These are phyloP conservation scores for Penaeus indicus DNA, from an alignment of 1,140 invertebrate genomes.

Conservation along the genomic window DNA sequence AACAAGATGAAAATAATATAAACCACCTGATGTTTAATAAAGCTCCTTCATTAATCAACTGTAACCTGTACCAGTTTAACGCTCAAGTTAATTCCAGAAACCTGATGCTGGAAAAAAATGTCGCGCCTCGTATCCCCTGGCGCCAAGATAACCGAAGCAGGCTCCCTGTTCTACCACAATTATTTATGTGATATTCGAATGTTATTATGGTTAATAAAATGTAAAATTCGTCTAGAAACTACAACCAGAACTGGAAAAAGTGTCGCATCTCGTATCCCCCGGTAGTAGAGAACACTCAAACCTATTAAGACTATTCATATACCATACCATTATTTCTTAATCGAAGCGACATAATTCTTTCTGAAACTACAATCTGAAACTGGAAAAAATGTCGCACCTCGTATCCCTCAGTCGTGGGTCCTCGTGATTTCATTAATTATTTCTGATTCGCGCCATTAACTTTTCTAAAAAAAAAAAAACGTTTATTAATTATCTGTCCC, in stretches of 20 bases:
- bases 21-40: too few species aligned
- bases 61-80: background rate
- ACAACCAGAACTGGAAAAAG: background rate
- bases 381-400: background rate
- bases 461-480: too few species aligned
- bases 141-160: background rate
- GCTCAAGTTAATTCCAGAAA: too few species aligned
- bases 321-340: too few species aligned
- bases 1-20: background rate
- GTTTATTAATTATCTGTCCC: too few species aligned
- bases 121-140: background rate
- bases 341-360: background rate
- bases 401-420: background rate
- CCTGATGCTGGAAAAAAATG: background rate
- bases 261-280: background rate
- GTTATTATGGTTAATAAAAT: background rate
- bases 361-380: slow-evolving; percentile 8
- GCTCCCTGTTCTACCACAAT: too few species aligned
- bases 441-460: too few species aligned
- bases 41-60: background rate
- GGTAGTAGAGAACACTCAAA: background rate
- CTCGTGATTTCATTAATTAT: too few species aligned
- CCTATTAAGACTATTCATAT: too few species aligned
- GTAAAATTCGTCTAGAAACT: background rate
- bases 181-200: too few species aligned